Evolutionary conservation across 2,113 vertebrate species (phyloP).

Genomic region (Scatophagus argus): DNA sequence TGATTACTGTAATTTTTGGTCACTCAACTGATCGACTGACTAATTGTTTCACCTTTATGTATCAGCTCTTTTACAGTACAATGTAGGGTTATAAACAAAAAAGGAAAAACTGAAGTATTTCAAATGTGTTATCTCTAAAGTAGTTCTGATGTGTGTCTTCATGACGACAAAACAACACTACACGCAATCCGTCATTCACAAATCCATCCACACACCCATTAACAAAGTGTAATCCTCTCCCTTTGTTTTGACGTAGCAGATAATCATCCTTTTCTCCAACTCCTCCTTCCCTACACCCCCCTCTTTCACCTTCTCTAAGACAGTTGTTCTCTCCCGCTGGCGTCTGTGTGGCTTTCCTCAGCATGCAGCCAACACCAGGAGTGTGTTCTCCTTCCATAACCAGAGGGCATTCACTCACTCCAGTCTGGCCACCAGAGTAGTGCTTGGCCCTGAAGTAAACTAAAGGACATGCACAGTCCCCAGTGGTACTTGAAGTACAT

Average conservation of each 20-base stretch:
- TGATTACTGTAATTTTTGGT: too few species aligned
- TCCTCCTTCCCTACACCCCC: conserved; percentile 46
- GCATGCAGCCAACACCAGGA: conserved; percentile 38
- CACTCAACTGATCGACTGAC: too few species aligned
- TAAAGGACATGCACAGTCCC: not conserved
- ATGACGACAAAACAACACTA: not conserved
- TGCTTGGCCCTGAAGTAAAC: conserved; percentile 7
- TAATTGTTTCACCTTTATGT: not conserved
- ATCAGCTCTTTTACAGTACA: not conserved
- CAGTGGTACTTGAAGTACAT: not conserved
- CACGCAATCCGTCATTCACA: conserved; percentile 1
- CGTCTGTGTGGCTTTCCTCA: conserved; percentile 31
- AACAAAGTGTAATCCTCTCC: not conserved
- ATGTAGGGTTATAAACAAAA: not conserved
- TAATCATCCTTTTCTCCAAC: conserved; percentile 34
- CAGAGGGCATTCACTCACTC: conserved; percentile 22
- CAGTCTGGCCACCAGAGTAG: not conserved
- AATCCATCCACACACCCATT: not conserved
- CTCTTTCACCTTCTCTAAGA: conserved; percentile 38
- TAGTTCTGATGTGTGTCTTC: too few species aligned
- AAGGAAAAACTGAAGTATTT: too few species aligned
- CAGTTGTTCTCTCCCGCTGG: conserved; percentile 22
- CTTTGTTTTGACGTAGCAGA: conserved; percentile 28
- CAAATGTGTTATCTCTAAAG: not conserved
- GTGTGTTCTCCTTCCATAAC: conserved; percentile 30